phyloP scores from a whole-genome alignment of 2,113 vertebrate genomes.

The Gymnarchus niloticus region DNA sequence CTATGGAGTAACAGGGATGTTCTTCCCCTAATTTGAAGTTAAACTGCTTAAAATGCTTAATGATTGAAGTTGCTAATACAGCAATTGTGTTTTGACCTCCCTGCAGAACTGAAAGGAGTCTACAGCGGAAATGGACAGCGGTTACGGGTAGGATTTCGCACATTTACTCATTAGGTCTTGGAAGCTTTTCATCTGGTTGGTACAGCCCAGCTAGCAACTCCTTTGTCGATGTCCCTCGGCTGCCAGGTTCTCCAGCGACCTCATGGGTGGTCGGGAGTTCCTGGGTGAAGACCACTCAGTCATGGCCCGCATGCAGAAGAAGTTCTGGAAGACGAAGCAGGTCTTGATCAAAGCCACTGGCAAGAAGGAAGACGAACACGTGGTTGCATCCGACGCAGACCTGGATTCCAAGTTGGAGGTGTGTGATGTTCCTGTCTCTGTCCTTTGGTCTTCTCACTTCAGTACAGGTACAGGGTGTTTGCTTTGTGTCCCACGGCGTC shows the following conservation, averaged over 20 bases:
- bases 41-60: too few relatives aligned
- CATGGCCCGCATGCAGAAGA: conserved; percentile 75
- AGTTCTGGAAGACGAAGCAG: conserved; percentile 79
- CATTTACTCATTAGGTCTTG: background rate
- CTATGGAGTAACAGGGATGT: too few relatives aligned
- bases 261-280: conserved; percentile 55
- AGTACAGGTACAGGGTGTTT: background rate
- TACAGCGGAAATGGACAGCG: conserved; percentile 9
- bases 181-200: background rate
- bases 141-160: conserved; percentile 7
- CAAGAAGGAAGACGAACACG: conserved; percentile 75
- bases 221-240: background rate
- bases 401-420: conserved; percentile 75
- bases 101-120: conserved; percentile 12
- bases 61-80: background rate
- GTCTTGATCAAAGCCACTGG: conserved; percentile 77
- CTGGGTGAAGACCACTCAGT: conserved; percentile 64
- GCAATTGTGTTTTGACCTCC: background rate
- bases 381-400: conserved; percentile 73
- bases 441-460: too few relatives aligned
- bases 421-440: background rate
- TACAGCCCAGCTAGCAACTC: background rate
- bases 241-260: conserved; percentile 60
- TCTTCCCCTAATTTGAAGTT: too few relatives aligned
- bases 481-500: background rate